phyloP scores from a whole-genome alignment of 35 echinoderm and acorn worm species.

The Nesometra sesokonis region DNA sequence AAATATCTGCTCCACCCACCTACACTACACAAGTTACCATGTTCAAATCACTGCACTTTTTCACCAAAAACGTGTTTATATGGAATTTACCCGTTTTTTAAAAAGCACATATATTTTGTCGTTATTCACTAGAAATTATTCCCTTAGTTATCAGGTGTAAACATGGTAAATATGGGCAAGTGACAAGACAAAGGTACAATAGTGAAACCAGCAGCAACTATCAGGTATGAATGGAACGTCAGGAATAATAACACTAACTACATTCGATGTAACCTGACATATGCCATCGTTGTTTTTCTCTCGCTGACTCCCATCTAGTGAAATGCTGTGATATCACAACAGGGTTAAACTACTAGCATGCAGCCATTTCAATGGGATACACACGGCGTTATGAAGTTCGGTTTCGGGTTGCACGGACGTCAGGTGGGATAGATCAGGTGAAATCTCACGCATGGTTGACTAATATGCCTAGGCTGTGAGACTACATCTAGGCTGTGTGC shows the following conservation, averaged over 20 bases:
- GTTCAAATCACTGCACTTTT: too few species aligned
- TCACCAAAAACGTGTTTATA: too few species aligned
- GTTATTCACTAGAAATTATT: too few species aligned
- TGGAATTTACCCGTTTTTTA: too few species aligned
- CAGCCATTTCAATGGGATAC: background rate
- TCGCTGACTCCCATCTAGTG: background rate
- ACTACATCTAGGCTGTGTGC: background rate
- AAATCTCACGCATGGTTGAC: background rate
- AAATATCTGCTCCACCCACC: too few species aligned
- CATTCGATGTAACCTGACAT: background rate
- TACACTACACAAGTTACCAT: too few species aligned
- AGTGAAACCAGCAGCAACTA: too few species aligned
- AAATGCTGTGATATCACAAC: background rate
- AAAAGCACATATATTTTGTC: too few species aligned
- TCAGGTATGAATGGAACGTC: background rate
- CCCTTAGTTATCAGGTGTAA: too few species aligned
- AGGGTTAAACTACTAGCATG: background rate
- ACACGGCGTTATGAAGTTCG: background rate
- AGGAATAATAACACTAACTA: background rate
- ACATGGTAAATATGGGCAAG: too few species aligned
- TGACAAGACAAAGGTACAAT: too few species aligned
- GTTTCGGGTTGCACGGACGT: background rate
- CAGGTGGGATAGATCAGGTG: background rate
- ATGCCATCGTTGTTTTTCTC: background rate
- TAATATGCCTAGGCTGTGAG: background rate